phyloP scores from a whole-genome alignment of 2,888 invertebrate species.

The Horisme vitalbata region DNA sequence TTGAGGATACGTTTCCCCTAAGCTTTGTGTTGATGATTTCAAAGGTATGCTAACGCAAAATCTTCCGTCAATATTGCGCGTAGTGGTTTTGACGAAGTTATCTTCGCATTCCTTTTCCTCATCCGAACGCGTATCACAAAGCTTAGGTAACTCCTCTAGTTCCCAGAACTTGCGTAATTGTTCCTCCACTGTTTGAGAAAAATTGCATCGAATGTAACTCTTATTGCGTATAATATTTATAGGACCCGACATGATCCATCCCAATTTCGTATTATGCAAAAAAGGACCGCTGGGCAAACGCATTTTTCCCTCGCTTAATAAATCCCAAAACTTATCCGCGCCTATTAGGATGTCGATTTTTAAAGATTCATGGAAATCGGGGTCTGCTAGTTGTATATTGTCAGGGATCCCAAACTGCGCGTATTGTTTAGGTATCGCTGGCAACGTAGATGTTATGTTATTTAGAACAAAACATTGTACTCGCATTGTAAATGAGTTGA shows the following conservation, averaged over 20 bases:
- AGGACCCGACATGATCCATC: slow-evolving; percentile 34
- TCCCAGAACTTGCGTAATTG: slow-evolving; percentile 33
- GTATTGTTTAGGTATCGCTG: not conserved
- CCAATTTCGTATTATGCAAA: slow-evolving; percentile 30
- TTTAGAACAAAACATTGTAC: not conserved
- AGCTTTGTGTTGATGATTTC: slow-evolving; percentile 19
- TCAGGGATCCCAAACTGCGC: not conserved
- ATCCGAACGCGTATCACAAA: not conserved
- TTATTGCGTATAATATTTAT: slow-evolving; percentile 2
- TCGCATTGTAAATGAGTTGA: too few relatives aligned
- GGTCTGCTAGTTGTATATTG: slow-evolving; percentile 6
- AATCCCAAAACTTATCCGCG: slow-evolving; percentile 29
- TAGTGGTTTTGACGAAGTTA: slow-evolving; percentile 5
- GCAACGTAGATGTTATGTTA: too few relatives aligned
- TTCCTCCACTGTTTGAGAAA: slow-evolving; percentile 14
- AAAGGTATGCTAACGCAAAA: slow-evolving; percentile 20
- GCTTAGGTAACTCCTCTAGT: slow-evolving; percentile 14
- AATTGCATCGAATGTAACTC: slow-evolving; percentile 22
- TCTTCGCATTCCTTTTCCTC: slow-evolving; percentile 1
- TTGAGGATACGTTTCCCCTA: not conserved
- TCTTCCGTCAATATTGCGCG: slow-evolving; percentile 15
- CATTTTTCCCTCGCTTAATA: slow-evolving; percentile 20
- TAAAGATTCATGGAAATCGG: not conserved
- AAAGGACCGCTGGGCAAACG: slow-evolving; percentile 28
- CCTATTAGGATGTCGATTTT: slow-evolving; percentile 10